phyloP scores from a whole-genome alignment of 2,797 vertebrate genomes.

The Scolopax bukidnonensis region DNA sequence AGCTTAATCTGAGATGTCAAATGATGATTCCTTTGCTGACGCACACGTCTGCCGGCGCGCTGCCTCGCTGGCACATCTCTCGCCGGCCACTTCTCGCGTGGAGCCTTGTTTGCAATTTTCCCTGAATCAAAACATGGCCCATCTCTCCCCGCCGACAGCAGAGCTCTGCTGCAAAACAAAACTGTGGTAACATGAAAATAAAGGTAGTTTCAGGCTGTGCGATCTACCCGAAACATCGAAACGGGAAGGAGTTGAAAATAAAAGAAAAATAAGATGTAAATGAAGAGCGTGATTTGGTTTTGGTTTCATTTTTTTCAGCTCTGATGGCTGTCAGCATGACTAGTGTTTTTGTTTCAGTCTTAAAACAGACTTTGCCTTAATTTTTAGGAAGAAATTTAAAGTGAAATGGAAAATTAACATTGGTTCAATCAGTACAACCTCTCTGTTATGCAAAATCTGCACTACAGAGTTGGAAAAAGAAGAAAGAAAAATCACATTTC shows the following conservation, averaged over 20 bases:
- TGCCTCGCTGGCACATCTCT: background rate
- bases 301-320: background rate
- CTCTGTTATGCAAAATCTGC: background rate
- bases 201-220: background rate
- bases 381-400: background rate
- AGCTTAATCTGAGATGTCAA: conserved; percentile 40
- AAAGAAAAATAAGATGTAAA: background rate
- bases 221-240: background rate
- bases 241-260: background rate
- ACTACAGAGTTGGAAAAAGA: background rate
- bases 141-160: background rate
- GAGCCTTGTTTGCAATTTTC: background rate
- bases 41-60: background rate
- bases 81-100: background rate
- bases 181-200: background rate
- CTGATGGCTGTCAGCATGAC: background rate
- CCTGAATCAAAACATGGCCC: background rate
- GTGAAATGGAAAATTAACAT: background rate
- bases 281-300: background rate
- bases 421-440: background rate
- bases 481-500: background rate
- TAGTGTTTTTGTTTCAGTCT: background rate
- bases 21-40: conserved; percentile 13
- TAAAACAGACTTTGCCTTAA: background rate
- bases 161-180: background rate